Base-by-base conservation (phyloP, 2,888 invertebrate species). In the Perdita meconis region DNA sequence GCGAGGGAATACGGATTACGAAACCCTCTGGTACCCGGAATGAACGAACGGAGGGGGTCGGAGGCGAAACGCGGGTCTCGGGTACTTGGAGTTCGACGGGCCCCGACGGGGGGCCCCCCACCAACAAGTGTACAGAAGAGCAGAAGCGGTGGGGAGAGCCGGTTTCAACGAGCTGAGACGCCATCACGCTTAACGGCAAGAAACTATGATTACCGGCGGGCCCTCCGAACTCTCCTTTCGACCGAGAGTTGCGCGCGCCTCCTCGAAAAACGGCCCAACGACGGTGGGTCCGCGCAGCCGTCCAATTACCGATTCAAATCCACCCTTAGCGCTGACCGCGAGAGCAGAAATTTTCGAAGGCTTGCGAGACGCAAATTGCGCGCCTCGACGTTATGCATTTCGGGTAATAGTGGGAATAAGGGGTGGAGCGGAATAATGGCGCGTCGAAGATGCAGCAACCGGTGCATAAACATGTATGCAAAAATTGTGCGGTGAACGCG, bases 151-250 rank as follows among this genome's bases (percentile, higher is more conserved):
- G 89, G 92, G 92, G 91, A 90, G 87, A 92, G 91, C 92, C 92
- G 92, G 92, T 92, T 92, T 80, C 79, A 61, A 83, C 84, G 87
- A 87, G 82, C 86, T 83, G 47, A 84, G 90, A 88, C 91, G 91
- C 91, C 92, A 92, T 92, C 88, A 88, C 90, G 88, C 83, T 87
- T 82, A 71, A 80, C 77, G 76, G 84, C 86, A 88, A 87, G 87
- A 88, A 90, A 90, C 90, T 90, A 89, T 90, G 88, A 91, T 91
- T 92, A 91, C 86, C 86, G 81, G 16, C 73, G 78, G 82, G 72
- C 63, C 55, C 51, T 34, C 78, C 65, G 47, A 80, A 78, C 80
- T 68, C 63, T 65, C 69, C 80, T 71, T 57, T 56, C 60, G 61
- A 61, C 51, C 61, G 12, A 12, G 16, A 26, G 47, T 34, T 75